Evolutionary conservation across 1,140 invertebrate genomes (phyloP), one percentile per base, ranked within the genome.

Genomic region (Macrocentrus cingulum): DNA sequence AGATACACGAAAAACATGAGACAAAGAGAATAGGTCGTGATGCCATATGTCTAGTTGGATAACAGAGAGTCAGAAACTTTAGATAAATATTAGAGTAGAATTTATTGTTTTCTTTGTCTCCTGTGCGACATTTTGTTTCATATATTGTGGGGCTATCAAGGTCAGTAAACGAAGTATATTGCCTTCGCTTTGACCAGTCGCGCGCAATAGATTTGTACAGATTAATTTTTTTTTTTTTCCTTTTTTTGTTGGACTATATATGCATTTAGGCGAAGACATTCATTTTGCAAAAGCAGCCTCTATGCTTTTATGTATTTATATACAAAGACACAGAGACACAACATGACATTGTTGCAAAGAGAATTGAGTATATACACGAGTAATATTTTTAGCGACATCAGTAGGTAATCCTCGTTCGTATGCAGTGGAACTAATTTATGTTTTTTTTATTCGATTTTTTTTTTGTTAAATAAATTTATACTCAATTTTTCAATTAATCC

Each of bases 111-210:
- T 29, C 25, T 29, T 39, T 39, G 36, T 39, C 36, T 39, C 11
- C 8, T 39, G 36, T 15, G 36, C 2, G 7, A n/a, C 36, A 4
- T 15, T 39, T 11, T 3, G 8, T 39, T 39, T 39, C 11, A 39
- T 9, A 39, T 13, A 39, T 39, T 39, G 36, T 39, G 36, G 36
- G 7, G 13, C 2, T 34, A 22, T 64, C 62, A 67, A 69, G 67
- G 67, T 69, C 66, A 69, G 67, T 69, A 69, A 67, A 63, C 56
- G 59, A 62, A 66, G 50, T 57, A 57, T 57, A 49, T 48, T 48
- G 55, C 55, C 55, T 57, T 57, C 55, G 55, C 55, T 57, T n/a
- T 57, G 55, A 57, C 55, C 55, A 34, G 57, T 41, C 13, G n/a
- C 23, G 46, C 25, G 46, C 45, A 23, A 48, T 49, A 49, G 46